These are phyloP conservation scores for Drosophila pallidifrons DNA, from an alignment of 1,140 invertebrate species.

Conservation along the genomic window DNA sequence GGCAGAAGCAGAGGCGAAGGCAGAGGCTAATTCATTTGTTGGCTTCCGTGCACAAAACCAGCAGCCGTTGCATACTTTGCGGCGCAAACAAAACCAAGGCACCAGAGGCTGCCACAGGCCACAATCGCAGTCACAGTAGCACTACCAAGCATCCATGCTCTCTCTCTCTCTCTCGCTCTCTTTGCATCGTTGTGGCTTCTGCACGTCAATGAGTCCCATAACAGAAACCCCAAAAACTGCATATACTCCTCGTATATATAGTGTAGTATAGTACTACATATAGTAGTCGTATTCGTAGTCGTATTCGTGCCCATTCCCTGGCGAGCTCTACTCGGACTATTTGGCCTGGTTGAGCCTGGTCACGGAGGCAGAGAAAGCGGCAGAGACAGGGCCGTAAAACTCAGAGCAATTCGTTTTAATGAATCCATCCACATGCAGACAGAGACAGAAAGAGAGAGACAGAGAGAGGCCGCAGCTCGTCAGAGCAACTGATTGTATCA, in stretches of 20 bases:
- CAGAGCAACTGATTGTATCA: conserved; percentile 81
- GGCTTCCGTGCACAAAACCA: conserved; percentile 57
- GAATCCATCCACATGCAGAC: conserved; percentile 72
- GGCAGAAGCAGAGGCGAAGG: conserved; percentile 21
- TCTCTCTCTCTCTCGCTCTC: conserved; percentile 10
- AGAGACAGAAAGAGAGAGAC: background rate
- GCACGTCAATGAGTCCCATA: conserved; percentile 77
- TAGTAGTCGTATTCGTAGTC: conserved; percentile 16
- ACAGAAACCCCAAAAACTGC: conserved; percentile 74
- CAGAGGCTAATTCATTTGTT: conserved; percentile 57
- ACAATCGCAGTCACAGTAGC: conserved; percentile 20
- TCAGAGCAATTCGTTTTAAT: conserved; percentile 82
- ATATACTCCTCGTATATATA: conserved; percentile 35
- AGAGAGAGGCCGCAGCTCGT: conserved; percentile 19
- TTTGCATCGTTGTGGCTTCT: conserved; percentile 13
- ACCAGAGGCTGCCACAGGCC: conserved; percentile 32
- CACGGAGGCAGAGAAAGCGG: conserved; percentile 26
- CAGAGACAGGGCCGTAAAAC: conserved; percentile 56
- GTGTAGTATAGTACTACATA: background rate
- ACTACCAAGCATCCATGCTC: conserved; percentile 21
- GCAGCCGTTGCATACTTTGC: conserved; percentile 56
- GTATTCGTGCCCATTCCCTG: conserved; percentile 33
- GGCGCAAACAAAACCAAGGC: conserved; percentile 56
- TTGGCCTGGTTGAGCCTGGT: conserved; percentile 41
- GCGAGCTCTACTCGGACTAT: conserved; percentile 38